Base-by-base conservation (phyloP, 2,888 invertebrate species). In the Dryobotodes eremita region DNA sequence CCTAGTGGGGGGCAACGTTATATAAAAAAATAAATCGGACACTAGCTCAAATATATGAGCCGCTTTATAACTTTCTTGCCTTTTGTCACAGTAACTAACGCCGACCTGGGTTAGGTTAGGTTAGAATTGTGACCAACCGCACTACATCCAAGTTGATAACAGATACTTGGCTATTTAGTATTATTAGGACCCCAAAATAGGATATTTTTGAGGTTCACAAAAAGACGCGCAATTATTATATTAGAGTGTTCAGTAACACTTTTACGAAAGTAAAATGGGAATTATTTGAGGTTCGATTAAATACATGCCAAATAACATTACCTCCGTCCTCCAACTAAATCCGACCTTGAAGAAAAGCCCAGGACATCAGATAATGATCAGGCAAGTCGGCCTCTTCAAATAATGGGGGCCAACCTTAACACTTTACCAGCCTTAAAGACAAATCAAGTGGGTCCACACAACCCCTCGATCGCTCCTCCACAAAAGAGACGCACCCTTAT, bases 401-500 rank as follows among this genome's bases (percentile, higher is more conserved):
- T 73, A 84, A 84, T 73, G 73, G 79, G 79, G 31, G 66, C 57
- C 68, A 71, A 68, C 36, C 68, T 64, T 50, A 55, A 71, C 55
- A 79, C 73, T 79, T 73, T 46, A 71, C 68, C 57, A 57, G 66
- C 66, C 66, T 42, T 57, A 23, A 10, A 78, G 61, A 36, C 36
- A 57, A 55, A 73, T 84, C 68, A 73, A 82, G 82, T 68, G 73
- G 55, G 55, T 84, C 77, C 84, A 83, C 64, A 42, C 53, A 57
- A 66, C 31, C 65, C 70, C 69, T 83, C 68, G 17, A 59, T 62
- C 82, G 46, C 72, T 31, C 36, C 68, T 50, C 50, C 46, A 68
- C 72, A 73, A 79, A 68, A 79, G 84, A 26, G 55, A 55, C 82
- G 7, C 71, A 50, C 73, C 79, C 76, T 86, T 71, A 75, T 79